Evolutionary conservation across 2,797 vertebrate species (phyloP), one percentile per base, ranked within the genome.

Genomic region (Anguilla megastoma): DNA sequence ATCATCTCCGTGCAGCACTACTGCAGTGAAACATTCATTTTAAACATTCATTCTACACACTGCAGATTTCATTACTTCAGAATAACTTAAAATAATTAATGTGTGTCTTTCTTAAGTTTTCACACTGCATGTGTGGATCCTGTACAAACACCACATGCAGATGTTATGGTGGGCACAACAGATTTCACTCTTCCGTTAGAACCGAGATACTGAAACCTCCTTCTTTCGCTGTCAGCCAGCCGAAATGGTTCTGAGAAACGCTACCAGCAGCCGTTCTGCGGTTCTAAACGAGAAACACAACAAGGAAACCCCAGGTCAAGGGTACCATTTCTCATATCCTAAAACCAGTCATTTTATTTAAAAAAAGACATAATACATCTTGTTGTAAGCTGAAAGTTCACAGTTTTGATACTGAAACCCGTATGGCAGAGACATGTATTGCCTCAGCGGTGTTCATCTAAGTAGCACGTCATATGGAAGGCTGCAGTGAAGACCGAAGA

Each of bases 251-350:
- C 74, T 79, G 33, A 79, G 74, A 79, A 79, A 79, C 18, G 0
- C 27, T 71, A 18, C 27, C 74, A 79, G 74, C 74, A 79, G 24
- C n/a, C 66, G 84, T 85, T 3, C 56, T 86, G 76, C 85, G 93
- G 95, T 90, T 79, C 90, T 92, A 95, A 94, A 89, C 4, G 91
- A 95, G 89, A 95, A 94, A 92, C 24, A n/a, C 89, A 91, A 92
- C 86, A 45, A 50, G 86, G 69, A 76, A 90, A 90, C 30, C 36
- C 88, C 83, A 27, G 24, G 90, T 85, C 36, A 87, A 21, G 27
- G 14, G 27, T 48, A 24, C 54, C 9, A 0, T 2, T 2, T 84
- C 0, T 60, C n/a, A 84, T 4, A 7, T 84, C 12, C 80, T 7
- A n/a, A 0, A 0, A 4, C 41, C 33, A 48, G 2, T 1, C 36